A percentile compares a stretch with the other conserved stretches of the same genome.
These are phyloP conservation scores for Aphelocoma californica DNA, from an alignment of 2,797 vertebrate species.

Conservation along the genomic window DNA sequence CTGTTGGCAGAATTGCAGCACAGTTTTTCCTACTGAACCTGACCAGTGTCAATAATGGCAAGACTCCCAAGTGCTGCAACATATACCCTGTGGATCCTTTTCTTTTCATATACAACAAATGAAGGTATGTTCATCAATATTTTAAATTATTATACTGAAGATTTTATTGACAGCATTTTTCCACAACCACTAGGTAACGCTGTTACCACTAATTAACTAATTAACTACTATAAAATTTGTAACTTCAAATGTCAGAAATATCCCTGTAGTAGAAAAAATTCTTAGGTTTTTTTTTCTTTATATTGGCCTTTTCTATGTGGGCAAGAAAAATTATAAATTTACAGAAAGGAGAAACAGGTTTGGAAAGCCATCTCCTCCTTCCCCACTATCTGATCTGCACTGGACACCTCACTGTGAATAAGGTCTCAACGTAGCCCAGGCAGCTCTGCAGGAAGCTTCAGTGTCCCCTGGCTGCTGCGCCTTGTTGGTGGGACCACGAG, in stretches of 20 bases:
- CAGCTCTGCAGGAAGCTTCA: not conserved
- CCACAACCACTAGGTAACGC: not conserved
- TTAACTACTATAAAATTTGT: not conserved
- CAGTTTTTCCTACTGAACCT: not conserved
- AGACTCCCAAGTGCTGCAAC: not conserved
- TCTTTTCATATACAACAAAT: slow-evolving; percentile 3
- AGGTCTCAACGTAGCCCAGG: too few species aligned
- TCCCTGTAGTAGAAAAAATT: not conserved
- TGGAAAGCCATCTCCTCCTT: not conserved
- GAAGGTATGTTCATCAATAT: slow-evolving; percentile 35
- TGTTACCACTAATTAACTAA: not conserved
- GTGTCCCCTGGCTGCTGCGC: not conserved
- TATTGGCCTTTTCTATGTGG: not conserved
- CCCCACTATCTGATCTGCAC: fast-evolving
- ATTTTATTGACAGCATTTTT: not conserved
- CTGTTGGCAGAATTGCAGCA: slow-evolving; percentile 38
- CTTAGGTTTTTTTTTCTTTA: not conserved
- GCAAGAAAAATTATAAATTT: not conserved
- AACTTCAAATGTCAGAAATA: not conserved
- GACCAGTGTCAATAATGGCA: slow-evolving; percentile 45
- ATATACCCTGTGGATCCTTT: slow-evolving; percentile 38
- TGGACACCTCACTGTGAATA: not conserved
- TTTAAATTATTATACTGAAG: not conserved
- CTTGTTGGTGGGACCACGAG: not conserved
- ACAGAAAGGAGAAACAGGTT: not conserved